Evolutionary conservation across 2,797 vertebrate genomes (phyloP).

Genomic region (Heterohyrax brucei): DNA sequence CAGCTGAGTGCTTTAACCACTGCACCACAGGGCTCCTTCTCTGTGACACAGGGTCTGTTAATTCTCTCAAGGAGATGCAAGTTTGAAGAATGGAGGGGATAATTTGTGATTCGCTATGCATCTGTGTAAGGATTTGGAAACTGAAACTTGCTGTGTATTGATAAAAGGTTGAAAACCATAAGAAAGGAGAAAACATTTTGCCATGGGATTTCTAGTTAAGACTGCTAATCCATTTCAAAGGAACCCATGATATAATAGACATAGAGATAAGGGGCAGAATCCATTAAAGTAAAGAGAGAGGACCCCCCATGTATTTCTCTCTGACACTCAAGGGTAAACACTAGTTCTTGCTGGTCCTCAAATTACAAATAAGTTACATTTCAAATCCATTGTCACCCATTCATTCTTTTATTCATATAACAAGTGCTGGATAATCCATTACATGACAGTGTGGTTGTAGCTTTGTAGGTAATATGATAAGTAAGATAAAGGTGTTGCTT

Average conservation of each 20-base stretch:
- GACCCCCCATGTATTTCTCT: not conserved
- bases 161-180: slow-evolving; percentile 39
- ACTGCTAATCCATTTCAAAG: slow-evolving; percentile 57
- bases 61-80: not conserved
- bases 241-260: not conserved
- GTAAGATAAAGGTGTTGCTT: not conserved
- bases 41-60: not conserved
- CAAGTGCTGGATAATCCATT: not conserved
- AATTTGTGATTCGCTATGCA: not conserved
- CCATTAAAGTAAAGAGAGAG: not conserved
- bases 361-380: not conserved
- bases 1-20: too few relatives aligned
- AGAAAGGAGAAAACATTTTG: not conserved
- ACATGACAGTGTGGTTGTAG: not conserved
- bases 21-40: not conserved
- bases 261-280: not conserved
- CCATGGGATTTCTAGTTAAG: not conserved
- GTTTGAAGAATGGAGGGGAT: not conserved
- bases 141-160: not conserved
- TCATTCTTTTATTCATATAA: slow-evolving; percentile 49
- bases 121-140: not conserved
- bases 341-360: not conserved
- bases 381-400: slow-evolving; percentile 20
- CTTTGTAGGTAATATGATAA: slow-evolving; percentile 53
- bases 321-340: not conserved